Conservation (phyloP, 2,797 vertebrate species). For the Protosalanx chinensis region DNA sequence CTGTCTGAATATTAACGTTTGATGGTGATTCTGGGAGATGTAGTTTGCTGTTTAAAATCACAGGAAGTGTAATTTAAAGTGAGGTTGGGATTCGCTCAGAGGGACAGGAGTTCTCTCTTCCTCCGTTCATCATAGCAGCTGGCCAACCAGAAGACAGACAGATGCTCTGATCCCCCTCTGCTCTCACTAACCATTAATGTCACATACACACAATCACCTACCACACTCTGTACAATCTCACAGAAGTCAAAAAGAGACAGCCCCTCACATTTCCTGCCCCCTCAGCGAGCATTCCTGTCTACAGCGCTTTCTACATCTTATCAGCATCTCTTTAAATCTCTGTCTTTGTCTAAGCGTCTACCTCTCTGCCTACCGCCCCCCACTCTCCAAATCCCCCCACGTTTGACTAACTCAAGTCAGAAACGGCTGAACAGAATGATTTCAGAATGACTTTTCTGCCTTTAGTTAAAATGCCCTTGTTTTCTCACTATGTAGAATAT, state of each 20-base stretch:
- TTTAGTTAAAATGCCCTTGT: too few species aligned
- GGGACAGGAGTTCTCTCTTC: conserved; percentile 32
- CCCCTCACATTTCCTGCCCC: conserved; percentile 9
- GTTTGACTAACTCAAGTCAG: not conserved
- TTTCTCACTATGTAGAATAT: too few species aligned
- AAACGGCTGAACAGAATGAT: too few species aligned
- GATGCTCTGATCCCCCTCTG: not conserved
- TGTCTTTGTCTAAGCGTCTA: not conserved
- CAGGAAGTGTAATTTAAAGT: not conserved
- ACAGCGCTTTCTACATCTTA: conserved; percentile 29
- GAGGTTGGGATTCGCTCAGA: conserved; percentile 11
- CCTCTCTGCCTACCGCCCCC: not conserved
- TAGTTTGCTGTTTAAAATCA: not conserved
- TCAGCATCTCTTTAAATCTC: not conserved
- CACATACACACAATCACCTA: not conserved
- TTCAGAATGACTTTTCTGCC: too few species aligned
- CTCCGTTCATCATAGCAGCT: conserved; percentile 21
- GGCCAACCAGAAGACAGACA: conserved; percentile 39
- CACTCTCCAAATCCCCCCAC: too few species aligned
- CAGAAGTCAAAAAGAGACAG: conserved; percentile 20
- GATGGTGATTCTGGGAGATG: not conserved
- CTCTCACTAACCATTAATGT: conserved; percentile 39
- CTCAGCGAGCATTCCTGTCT: conserved; percentile 26
- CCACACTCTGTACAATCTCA: conserved; percentile 1
- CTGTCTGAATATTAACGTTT: too few species aligned